These are phyloP conservation scores for Hemicrepidius hirtus DNA, from an alignment of 2,888 invertebrate species.

Conservation along the genomic window DNA sequence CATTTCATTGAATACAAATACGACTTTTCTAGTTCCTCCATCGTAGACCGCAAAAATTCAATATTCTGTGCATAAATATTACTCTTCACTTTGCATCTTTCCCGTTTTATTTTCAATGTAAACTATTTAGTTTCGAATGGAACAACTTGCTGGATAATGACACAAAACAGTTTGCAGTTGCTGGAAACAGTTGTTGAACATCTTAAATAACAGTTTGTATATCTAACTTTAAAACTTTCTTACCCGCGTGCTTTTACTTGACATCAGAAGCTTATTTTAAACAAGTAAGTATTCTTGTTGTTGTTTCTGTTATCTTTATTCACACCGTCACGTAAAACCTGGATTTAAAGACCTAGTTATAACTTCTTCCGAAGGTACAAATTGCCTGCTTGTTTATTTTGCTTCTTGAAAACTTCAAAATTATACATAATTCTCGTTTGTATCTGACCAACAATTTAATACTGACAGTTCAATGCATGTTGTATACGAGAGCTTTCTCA, in stretches of 20 bases:
- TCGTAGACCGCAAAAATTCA: slow-evolving; percentile 2
- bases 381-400: no score
- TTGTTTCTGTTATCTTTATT: slow-evolving; percentile 41
- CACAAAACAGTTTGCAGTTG: slow-evolving; percentile 26
- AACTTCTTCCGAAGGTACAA: neutral
- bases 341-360: slow-evolving; percentile 17
- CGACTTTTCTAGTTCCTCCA: neutral
- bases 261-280: slow-evolving; percentile 44
- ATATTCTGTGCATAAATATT: slow-evolving; percentile 21
- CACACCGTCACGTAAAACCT: slow-evolving; percentile 31
- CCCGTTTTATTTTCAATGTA: slow-evolving; percentile 23
- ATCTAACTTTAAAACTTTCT: slow-evolving; percentile 38
- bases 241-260: slow-evolving; percentile 38
- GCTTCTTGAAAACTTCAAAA: no score
- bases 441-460: no score
- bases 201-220: slow-evolving; percentile 40
- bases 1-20: slow-evolving; percentile 13
- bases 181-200: slow-evolving; percentile 26
- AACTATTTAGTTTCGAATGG: slow-evolving; percentile 25
- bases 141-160: slow-evolving; percentile 28
- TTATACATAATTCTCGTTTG: no score
- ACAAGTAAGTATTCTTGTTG: slow-evolving; percentile 39
- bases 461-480: neutral
- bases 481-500: slow-evolving; percentile 10
- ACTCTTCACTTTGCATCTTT: slow-evolving; percentile 8